Base-by-base conservation (phyloP, 1,140 invertebrate genomes). In the Watersipora subatra region DNA sequence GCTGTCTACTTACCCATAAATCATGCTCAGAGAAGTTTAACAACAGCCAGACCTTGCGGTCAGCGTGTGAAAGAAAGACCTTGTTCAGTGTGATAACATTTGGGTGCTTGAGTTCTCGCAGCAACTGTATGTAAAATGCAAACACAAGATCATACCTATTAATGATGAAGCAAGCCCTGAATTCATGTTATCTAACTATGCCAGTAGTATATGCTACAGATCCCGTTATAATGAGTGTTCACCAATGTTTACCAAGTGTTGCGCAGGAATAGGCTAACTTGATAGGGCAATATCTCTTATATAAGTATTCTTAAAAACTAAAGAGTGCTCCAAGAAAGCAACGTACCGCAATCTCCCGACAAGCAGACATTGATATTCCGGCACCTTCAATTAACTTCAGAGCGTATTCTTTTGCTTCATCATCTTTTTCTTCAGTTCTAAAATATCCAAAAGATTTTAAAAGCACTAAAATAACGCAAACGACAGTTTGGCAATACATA, bases 1-100 rank as follows among this genome's bases (percentile, higher is more conserved):
- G n/a, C n/a, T n/a, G n/a, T n/a, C n/a, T n/a, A 69, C 71, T 70
- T 72, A 79, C 87, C 96, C 97, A 99, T 26, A 99, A 80, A 84
- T 99, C 97, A 85, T 99, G 95, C 83, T 99, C 97, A 2, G 96
- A 94, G 84, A 96, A 99, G 78, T 99, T 96, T 84, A 99, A 97
- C 28, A 99, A 81, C 25, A 99, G 82, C 89, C 94, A 99, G 1
- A 98, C 94, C 85, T 97, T 97, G 61, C 95, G 84, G 77, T 98
- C 95, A 75, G 88, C 90, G 76, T 97, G 93, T 0, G 96, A 98
- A 12, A 99, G 84, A 77, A 99, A 99, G 0, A 99, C 96, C 70
- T 93, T 84, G 73, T 97, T 95, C 28, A 99, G 82, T 64, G 73
- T 96, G 64, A 99, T 97, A 0, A 99, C 94, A 86, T 99, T 99